Conservation (phyloP, 2,888 invertebrate genomes). For the Thymelicus sylvestris region DNA sequence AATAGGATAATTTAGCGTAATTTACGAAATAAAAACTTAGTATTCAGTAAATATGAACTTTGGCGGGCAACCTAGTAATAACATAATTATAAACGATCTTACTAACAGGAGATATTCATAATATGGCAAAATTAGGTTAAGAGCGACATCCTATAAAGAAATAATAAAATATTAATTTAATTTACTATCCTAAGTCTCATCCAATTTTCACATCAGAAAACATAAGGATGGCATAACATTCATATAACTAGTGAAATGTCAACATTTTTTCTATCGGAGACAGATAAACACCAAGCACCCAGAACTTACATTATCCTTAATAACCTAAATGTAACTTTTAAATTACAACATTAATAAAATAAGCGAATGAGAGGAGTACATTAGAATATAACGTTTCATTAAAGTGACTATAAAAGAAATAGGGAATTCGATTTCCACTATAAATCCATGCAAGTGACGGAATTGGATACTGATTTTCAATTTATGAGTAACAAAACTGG, state of each 20-base stretch:
- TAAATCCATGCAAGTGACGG: too few relatives aligned
- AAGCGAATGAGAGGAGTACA: background rate
- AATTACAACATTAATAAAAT: background rate
- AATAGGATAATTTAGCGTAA: background rate
- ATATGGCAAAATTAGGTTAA: constrained; percentile 7
- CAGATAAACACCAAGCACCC: background rate
- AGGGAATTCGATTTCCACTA: too few relatives aligned
- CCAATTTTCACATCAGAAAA: background rate
- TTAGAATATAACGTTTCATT: too few relatives aligned
- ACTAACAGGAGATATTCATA: constrained; percentile 15
- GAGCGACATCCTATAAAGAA: background rate
- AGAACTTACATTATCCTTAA: background rate
- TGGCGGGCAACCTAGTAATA: background rate
- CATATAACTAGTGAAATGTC: background rate
- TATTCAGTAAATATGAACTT: background rate
- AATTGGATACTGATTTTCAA: too few relatives aligned
- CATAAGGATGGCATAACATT: background rate
- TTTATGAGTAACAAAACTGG: too few relatives aligned
- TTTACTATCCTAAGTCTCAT: background rate
- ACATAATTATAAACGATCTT: constrained; percentile 20
- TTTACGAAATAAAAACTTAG: background rate
- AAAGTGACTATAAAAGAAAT: too few relatives aligned
- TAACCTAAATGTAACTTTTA: background rate
- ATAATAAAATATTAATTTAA: background rate
- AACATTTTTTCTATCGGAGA: background rate